Evolutionary conservation across 2,797 vertebrate species (phyloP), one percentile per base, ranked within the genome.

Genomic region (Sebastes oblongus): DNA sequence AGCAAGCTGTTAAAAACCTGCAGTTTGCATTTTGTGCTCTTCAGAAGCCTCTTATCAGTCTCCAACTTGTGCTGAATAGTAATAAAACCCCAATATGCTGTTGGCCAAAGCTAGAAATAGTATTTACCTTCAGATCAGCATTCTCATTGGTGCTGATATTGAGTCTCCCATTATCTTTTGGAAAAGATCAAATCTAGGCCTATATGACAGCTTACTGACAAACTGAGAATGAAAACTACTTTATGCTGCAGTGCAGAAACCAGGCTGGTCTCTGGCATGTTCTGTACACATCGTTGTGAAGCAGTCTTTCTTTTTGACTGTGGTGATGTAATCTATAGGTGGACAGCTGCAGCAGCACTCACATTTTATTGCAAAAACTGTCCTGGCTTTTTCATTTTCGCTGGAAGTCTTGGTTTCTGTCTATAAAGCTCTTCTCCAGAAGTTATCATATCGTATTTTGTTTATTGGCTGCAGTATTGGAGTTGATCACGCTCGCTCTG

Each of bases 11-110:
- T 66, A 73, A 89, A 89, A 85, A 27, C 62, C 34, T 77, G 68
- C 55, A 39, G 80, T 87, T 84, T 83, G 75, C 82, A 86, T 85
- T 86, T 84, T 83, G 50, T 78, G 60, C 75, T 86, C 54, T 81
- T 75, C 75, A 68, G 32, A 80, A 61, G 75, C 27, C 18, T 83
- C 75, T 87, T 83, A 82, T 84, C 81, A 62, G 71, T 86, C 69
- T 82, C 25, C 69, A 68, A 75, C 75, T 79, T 62, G 36, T 74
- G 74, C 88, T 84, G 84, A 89, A 80, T 73, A 71, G 32, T 69
- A 82, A 82, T 81, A 88, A 81, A 82, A 68, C 18, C 56, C 11
- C 34, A 77, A 70, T 56, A 66, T 84, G 52, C 72, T 68, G 25
- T 79, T 70, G 18, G 29, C n/a, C 61, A 65, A 50, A 75, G 50